Base-by-base conservation (phyloP, 64 coral and sea anemone species). In the Dendronephthya gigantea region DNA sequence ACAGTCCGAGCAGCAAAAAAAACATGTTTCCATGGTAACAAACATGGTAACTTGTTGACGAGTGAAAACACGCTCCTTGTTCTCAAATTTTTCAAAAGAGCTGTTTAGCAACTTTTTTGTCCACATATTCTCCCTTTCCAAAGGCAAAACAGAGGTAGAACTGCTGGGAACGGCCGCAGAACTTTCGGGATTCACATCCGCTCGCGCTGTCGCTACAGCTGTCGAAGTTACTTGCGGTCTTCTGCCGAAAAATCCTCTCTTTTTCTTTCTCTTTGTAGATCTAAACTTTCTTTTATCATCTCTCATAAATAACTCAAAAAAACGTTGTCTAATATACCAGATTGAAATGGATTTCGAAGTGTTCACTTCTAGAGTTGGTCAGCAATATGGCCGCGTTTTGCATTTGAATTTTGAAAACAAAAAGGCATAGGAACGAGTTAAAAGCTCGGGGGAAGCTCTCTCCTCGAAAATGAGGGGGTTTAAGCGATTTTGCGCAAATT, bases 211-310 rank as follows among this genome's bases (percentile, higher is more conserved):
- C 25, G 69, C 34, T 75, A 37, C 69, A 34, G 69, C 5, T 75
- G 69, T 31, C 30, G 35, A 75, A 75, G 25, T 75, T 75, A 33
- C 69, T 13, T 75, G 69, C 25, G 29, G 69, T 75, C 69, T 75
- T 75, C 34, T 75, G 4, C 69, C 69, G 34, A 31, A 27, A 75
- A 75, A 75, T 75, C 69, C 69, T 75, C 30, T 37, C 35, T 75
- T 75, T 75, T 75, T 75, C 69, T 75, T 75, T 37, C 69, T 75
- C 13, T 75, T 31, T 75, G 25, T 33, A 4, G 69, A 75, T 75
- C 69, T 75, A 75, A 75, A 75, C 69, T 75, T 75, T 75, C 69
- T 75, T 75, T 75, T 75, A 37, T 37, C 23, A 31, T 75, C 69
- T 75, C 69, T 75, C 69, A 75, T 75, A 33, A 75, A 75, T 33